Base-by-base conservation (phyloP, 1,140 invertebrate genomes). In the Lordiphosa stackelbergi region DNA sequence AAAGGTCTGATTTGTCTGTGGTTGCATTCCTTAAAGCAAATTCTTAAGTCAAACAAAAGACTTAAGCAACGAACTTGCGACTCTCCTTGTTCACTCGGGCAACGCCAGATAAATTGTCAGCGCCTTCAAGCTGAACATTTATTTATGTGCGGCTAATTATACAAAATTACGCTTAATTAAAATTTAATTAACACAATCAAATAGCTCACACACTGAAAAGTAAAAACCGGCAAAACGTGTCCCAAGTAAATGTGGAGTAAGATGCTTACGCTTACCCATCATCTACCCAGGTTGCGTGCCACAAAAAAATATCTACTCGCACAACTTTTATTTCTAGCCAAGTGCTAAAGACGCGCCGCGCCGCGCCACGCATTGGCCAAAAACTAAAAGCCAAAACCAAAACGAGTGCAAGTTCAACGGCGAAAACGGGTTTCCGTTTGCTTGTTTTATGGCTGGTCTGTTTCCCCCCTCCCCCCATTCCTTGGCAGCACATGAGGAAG, bases 101-200 rank as follows among this genome's bases (percentile, higher is more conserved):
- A 47, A 22, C 74, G 38, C 55, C 51, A 53, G 55, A 55, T 62
- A 62, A 79, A 78, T 74, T 62, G 57, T 63, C 48, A 68, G 52
- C 48, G 41, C 35, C 48, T 35, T n/a, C 24, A 35, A 35, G 19
- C 40, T 12, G 55, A 58, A 56, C 61, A 70, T 74, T 74, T 68
- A 78, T 69, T 73, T 78, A 73, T 78, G 74, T 69, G 42, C 43
- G 55, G 69, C 69, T 79, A 81, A 81, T 79, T 79, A 74, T 53
- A 74, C 66, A 74, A 74, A 78, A 78, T 79, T 79, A 69, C 58
- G 58, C 41, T 55, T 81, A 79, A 81, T 79, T 79, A 81, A 81
- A 71, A 71, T 75, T 79, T 79, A 79, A 79, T 79, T 79, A 79
- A 81, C 66, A 79, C 74, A 81, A 74, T 81, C 74, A 81, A 79